These are phyloP conservation scores for Xyrichtys novacula DNA, from an alignment of 2,797 vertebrate species.

Conservation along the genomic window DNA sequence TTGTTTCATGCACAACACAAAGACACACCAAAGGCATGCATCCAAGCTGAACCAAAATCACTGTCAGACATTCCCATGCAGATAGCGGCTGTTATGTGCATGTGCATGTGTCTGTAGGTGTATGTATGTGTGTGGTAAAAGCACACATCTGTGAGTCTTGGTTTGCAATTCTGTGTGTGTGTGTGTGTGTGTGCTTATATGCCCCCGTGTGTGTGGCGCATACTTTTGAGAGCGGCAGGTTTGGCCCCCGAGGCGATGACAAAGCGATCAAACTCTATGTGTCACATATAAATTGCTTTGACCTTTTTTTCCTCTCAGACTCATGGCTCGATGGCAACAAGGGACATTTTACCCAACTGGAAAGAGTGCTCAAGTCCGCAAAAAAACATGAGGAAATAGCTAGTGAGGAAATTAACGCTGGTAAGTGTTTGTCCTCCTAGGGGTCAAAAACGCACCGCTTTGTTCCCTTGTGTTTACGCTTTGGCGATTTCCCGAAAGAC, in stretches of 20 bases:
- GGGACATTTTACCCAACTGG: conserved; percentile 85
- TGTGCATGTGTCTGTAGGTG: not conserved
- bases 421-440: conserved; percentile 80
- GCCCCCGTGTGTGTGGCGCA: conserved; percentile 9
- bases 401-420: conserved; percentile 80
- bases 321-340: conserved; percentile 82
- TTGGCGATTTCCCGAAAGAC: conserved; percentile 72
- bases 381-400: conserved; percentile 81
- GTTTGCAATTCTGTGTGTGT: not conserved
- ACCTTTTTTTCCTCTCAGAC: conserved; percentile 85
- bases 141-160: conserved; percentile 1
- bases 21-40: conserved; percentile 57
- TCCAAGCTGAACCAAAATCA: conserved; percentile 40
- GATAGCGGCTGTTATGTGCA: conserved; percentile 39
- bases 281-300: conserved; percentile 91
- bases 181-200: conserved; percentile 5
- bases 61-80: conserved; percentile 61
- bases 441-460: conserved; percentile 69
- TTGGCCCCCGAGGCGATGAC: conserved; percentile 85
- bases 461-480: conserved; percentile 72
- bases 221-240: conserved; percentile 73
- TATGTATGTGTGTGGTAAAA: not conserved
- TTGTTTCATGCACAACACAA: conserved; percentile 45
- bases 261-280: conserved; percentile 87
- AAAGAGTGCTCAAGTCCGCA: conserved; percentile 86